Base-by-base conservation (phyloP, 1,140 invertebrate genomes). In the Listronotus oregonensis region DNA sequence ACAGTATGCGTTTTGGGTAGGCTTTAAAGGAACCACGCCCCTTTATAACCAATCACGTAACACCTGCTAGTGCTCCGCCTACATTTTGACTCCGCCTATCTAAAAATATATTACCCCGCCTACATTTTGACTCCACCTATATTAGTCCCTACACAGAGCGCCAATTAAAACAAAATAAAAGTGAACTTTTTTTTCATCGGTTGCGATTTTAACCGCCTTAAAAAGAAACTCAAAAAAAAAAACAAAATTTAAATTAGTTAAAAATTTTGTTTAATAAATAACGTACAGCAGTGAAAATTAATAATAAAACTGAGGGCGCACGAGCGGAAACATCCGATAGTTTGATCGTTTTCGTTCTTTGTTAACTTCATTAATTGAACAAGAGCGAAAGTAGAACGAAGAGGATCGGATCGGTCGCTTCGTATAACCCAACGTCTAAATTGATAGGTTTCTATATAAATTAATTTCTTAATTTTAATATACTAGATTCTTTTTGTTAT, bases 201-300 rank as follows among this genome's bases (percentile, higher is more conserved):
- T 51, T 67, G 52, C 31, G 37, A 66, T 43, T 27, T 12, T 11
- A 52, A 32, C 47, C 27, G 18, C 46, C 40, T 52, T 34, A 66
- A 62, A 63, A 27, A 43, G 57, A 56, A 42, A 55, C 47, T 37
- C 57, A 49, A 44, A 58, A 67, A 59, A 55, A 68, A 69, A 66
- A 60, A 47, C 69, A 66, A 68, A 71, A 66, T 43, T 56, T 42
- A 59, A 62, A 68, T 60, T 57, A 60, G 40, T 63, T 68, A 68
- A 66, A 71, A 68, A 71, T n/a, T 62, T 63, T 51, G n/a, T 61
- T 61, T 21, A 52, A 68, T 62, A 55, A 43, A 61, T 61, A 66
- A 66, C 55, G 52, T 71, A 68, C 59, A 71, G 68, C 66, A 65
- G 56, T 64, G 55, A 68, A 57, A 63, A 63, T 63, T 39, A 55